These are phyloP conservation scores for Ceriagrion tenellum DNA, from an alignment of 2,888 invertebrate genomes.

Conservation along the genomic window DNA sequence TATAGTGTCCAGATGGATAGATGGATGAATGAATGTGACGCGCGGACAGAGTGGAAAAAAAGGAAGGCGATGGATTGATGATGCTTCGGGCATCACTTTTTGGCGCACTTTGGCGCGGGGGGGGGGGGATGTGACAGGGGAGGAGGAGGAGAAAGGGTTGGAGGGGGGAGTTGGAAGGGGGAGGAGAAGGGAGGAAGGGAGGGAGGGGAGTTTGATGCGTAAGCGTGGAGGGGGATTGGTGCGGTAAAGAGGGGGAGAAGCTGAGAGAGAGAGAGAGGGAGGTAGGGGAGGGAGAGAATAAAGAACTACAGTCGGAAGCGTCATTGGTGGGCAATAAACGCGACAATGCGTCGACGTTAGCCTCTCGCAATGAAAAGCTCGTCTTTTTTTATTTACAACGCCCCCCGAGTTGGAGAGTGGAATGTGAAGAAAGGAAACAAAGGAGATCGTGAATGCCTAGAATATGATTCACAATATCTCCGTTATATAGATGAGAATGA, in stretches of 20 bases:
- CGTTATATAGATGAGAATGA: too few relatives aligned
- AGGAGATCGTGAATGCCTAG: too few relatives aligned
- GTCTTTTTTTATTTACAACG: background rate
- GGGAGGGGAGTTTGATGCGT: background rate
- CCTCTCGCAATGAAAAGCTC: slow-evolving; percentile 24
- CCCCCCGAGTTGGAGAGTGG: background rate
- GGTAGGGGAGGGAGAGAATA: background rate
- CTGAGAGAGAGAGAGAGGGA: background rate
- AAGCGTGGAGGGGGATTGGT: background rate
- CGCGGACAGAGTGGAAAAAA: background rate
- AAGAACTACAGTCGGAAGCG: background rate
- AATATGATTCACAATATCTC: too few relatives aligned
- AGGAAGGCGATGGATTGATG: background rate
- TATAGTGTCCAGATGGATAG: background rate
- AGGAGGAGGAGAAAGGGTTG: background rate
- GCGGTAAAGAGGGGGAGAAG: background rate
- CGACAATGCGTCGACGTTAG: slow-evolving; percentile 41
- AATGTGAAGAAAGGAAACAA: too few relatives aligned
- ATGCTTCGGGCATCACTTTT: slow-evolving; percentile 11
- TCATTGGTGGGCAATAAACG: background rate
- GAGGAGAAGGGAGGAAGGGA: background rate
- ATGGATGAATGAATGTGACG: slow-evolving; percentile 28
- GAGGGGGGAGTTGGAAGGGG: background rate
- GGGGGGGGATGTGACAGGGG: background rate
- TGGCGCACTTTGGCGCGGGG: background rate